These are phyloP conservation scores for Drosophila quinaria DNA, from an alignment of 2,888 invertebrate species.

Conservation along the genomic window DNA sequence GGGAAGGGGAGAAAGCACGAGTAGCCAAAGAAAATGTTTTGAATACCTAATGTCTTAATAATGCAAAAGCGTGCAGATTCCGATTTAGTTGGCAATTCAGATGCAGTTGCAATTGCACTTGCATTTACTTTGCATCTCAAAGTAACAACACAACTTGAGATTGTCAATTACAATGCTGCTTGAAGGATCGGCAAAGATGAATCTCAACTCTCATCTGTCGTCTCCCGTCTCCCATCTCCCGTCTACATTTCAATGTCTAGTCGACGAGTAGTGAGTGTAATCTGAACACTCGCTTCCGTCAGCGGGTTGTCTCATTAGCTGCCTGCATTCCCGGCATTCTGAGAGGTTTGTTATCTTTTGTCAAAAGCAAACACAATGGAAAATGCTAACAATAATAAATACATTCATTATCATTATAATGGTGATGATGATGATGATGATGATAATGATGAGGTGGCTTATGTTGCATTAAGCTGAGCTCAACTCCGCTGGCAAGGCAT, in stretches of 20 bases:
- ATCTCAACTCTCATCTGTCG: conserved; percentile 20
- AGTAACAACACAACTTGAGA: conserved; percentile 26
- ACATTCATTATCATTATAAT: conserved; percentile 11
- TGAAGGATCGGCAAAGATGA: conserved; percentile 14
- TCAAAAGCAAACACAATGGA: conserved; percentile 35
- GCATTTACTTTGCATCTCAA: conserved; percentile 51
- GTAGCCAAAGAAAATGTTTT: conserved; percentile 61
- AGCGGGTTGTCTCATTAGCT: conserved; percentile 68
- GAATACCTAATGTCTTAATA: conserved; percentile 76
- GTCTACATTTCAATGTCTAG: conserved; percentile 15
- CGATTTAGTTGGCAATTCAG: conserved; percentile 7
- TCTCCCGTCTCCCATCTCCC: conserved; percentile 4
- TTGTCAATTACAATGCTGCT: conserved; percentile 44
- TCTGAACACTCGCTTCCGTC: conserved; percentile 61
- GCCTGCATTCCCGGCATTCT: conserved; percentile 56
- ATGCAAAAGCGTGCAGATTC: conserved; percentile 63
- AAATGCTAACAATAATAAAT: conserved; percentile 44
- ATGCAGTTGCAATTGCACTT: conserved; percentile 3
- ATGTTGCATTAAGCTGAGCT: conserved; percentile 13
- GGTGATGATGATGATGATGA: no score
- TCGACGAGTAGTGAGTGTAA: neutral
- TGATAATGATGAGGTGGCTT: conserved; percentile 18
- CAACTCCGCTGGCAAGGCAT: neutral
- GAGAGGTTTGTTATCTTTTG: conserved; percentile 63
- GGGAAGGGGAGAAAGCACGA: neutral